A percentile compares a stretch with the other conserved stretches of the same genome.
phyloP scores from a whole-genome alignment of 2,888 invertebrate species.

The Heterodera filipjevi region DNA sequence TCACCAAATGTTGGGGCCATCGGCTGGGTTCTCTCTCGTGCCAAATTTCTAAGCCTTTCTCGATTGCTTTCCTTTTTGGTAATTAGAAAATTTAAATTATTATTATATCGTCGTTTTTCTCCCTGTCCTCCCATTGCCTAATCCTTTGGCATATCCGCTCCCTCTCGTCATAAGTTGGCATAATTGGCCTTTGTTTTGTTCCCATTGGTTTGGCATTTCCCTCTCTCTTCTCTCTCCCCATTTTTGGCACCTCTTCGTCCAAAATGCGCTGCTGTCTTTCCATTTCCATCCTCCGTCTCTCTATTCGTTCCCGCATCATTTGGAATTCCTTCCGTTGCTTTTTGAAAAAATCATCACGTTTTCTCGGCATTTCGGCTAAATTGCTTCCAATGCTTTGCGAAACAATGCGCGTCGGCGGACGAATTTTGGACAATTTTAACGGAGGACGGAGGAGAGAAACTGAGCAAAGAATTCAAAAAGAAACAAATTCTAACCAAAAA shows the following conservation, averaged over 20 bases:
- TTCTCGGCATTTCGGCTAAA: background rate
- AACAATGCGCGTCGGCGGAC: background rate
- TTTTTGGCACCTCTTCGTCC: background rate
- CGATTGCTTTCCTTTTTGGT: background rate
- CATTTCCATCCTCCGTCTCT: background rate
- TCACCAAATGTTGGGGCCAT: background rate
- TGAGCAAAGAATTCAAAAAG: background rate
- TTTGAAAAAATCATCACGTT: conserved; percentile 5
- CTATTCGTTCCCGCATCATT: background rate
- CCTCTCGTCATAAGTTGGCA: too few species aligned
- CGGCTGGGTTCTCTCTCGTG: background rate
- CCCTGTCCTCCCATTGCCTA: background rate
- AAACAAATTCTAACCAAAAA: background rate
- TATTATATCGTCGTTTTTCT: background rate
- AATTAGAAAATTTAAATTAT: background rate
- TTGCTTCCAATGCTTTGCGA: background rate
- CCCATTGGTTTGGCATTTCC: background rate
- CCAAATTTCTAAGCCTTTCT: background rate
- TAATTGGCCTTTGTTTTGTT: background rate
- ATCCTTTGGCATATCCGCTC: background rate
- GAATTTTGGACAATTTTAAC: background rate
- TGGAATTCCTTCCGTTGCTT: background rate
- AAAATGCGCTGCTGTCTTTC: background rate
- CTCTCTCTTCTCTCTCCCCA: background rate
- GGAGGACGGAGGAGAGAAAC: background rate